Evolutionary conservation across 2,888 invertebrate genomes (phyloP).

Genomic region (Caenorhabditis sinica): DNA sequence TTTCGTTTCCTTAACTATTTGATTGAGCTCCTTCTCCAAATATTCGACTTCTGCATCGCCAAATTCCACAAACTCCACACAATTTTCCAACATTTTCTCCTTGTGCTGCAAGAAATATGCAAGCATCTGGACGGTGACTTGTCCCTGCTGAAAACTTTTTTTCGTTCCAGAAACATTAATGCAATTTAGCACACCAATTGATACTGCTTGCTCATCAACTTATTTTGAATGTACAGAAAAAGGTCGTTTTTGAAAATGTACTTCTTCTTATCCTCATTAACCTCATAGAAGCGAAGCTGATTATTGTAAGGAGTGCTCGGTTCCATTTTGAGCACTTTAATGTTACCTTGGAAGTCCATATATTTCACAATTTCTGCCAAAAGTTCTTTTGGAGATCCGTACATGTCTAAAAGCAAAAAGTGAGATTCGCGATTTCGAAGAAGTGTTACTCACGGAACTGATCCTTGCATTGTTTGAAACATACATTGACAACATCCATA

Average conservation of each 20-base stretch:
- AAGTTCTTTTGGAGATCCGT: neutral
- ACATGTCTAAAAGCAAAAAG: neutral
- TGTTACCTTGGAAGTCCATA: neutral
- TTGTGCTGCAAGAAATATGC: neutral
- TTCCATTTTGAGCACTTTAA: neutral
- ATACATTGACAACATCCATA: no score
- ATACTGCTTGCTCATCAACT: neutral
- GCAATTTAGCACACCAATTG: neutral
- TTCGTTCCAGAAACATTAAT: neutral
- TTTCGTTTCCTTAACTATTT: neutral
- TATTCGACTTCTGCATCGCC: neutral
- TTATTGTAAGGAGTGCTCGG: neutral
- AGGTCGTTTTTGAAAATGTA: neutral
- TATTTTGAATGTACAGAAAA: slow-evolving; percentile 4
- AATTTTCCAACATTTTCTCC: neutral
- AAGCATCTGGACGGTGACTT: neutral
- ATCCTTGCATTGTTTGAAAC: no score
- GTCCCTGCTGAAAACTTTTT: neutral
- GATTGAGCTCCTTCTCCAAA: neutral
- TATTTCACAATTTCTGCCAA: neutral
- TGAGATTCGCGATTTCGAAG: neutral
- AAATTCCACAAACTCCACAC: neutral
- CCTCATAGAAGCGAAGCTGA: neutral
- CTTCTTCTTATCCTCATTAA: neutral
- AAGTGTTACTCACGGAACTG: no score